Evolutionary conservation across 2,888 invertebrate species (phyloP), one percentile per base, ranked within the genome.

Genomic region (Griposia aprilina): DNA sequence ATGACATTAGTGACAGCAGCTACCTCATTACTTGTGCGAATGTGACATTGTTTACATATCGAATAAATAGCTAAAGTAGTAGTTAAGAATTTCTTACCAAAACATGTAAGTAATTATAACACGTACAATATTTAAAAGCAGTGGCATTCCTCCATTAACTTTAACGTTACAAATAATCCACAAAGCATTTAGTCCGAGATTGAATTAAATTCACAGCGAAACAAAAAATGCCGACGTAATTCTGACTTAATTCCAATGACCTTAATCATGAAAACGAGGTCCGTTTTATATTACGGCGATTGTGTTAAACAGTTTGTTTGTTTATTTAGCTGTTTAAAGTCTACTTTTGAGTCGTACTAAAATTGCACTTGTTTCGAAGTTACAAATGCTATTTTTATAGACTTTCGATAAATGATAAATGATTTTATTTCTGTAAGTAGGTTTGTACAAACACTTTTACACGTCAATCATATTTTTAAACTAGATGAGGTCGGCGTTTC

Each of bases 151-250:
- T 17, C 30, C 45, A 70, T 55, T 81, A 62, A 26, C 2, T 52
- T 69, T 36, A 81, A 66, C 23, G 17, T 30, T 20, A 55, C 50
- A 59, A 84, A 59, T 11, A 84, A 36, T 62, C 41, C 20, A 76
- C 15, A 6, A 63, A 81, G 26, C 36, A 75, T 72, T 72, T 13
- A 66, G 15, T 67, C 63, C 55, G 60, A 84, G 75, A 86, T 70
- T 80, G 62, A 69, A 79, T 74, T 72, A 75, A 80, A 78, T 80
- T 73, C 75, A 48, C 59, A n/a, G 11, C 41, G 73, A 68, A 80
- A 83, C 85, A 85, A 87, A 85, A 85, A 87, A 82, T 74, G 77
- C 30, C 66, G n/a, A 84, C 80, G 87, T 80, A 82, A 86, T 69
- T 75, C 77, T 85, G 59, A 74, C 62, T 82, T 82, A 66, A 85